Conservation (phyloP, 2,888 invertebrate species). For the Lobophora halterata region DNA sequence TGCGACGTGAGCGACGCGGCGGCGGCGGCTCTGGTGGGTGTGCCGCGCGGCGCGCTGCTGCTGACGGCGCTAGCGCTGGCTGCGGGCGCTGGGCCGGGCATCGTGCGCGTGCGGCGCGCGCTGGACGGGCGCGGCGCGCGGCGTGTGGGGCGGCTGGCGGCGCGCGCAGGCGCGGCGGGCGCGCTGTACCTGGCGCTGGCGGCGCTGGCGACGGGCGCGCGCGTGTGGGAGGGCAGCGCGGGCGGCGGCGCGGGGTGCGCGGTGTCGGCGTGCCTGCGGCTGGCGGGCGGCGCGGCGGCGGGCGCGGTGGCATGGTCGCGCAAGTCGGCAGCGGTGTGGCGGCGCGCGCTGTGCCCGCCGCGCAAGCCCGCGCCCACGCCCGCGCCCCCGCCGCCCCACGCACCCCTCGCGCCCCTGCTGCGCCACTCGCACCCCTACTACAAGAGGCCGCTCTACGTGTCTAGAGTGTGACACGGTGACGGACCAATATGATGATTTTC, state of each 20-base stretch:
- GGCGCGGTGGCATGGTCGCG: slow-evolving; percentile 84
- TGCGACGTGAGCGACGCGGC: slow-evolving; percentile 86
- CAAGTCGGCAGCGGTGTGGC: slow-evolving; percentile 83
- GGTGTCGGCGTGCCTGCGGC: slow-evolving; percentile 81
- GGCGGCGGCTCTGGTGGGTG: slow-evolving; percentile 82
- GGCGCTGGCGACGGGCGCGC: slow-evolving; percentile 85
- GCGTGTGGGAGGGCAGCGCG: slow-evolving; percentile 41
- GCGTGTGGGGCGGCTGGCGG: slow-evolving; percentile 85
- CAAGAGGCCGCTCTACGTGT: slow-evolving; percentile 70
- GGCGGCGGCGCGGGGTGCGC: slow-evolving; percentile 56
- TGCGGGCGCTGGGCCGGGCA: slow-evolving; percentile 86
- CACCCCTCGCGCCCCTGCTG: slow-evolving; percentile 59
- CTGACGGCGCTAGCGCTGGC: slow-evolving; percentile 87
- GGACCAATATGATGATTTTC: background rate
- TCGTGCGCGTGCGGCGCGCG: slow-evolving; percentile 86
- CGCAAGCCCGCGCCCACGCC: slow-evolving; percentile 59
- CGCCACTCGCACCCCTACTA: slow-evolving; percentile 61
- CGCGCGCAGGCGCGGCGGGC: slow-evolving; percentile 89
- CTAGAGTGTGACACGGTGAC: slow-evolving; percentile 56
- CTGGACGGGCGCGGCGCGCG: slow-evolving; percentile 82
- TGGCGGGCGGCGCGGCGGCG: slow-evolving; percentile 83
- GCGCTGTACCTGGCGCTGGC: slow-evolving; percentile 88
- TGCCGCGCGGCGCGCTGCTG: slow-evolving; percentile 83
- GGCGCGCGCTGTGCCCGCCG: slow-evolving; percentile 71
- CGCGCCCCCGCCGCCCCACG: slow-evolving; percentile 62